Percentiles rank a stretch among this genome's conserved stretches.
Evolutionary conservation across 2,797 vertebrate species (phyloP).

Genomic region (Sitta carolinensis): DNA sequence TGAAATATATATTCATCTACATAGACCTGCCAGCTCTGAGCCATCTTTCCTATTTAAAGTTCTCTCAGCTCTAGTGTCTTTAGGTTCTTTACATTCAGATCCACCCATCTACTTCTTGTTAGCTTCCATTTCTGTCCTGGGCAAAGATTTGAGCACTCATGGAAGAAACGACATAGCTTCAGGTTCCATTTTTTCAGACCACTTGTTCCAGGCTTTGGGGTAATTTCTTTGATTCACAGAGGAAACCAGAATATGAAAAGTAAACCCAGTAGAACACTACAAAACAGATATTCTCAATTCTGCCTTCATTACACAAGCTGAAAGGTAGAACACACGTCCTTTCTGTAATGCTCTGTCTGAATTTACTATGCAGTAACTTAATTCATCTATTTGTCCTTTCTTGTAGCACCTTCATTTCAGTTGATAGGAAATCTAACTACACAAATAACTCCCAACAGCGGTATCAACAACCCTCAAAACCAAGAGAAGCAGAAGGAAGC

Average conservation of each 20-base stretch:
- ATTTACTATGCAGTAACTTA: not conserved
- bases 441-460: not conserved
- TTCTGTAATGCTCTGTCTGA: not conserved
- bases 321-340: not conserved
- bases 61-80: not conserved
- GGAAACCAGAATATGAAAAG: not conserved
- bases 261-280: not conserved
- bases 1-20: not conserved
- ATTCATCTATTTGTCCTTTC: not conserved
- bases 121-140: too few relatives aligned
- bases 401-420: not conserved
- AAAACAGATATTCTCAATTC: not conserved
- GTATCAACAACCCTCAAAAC: not conserved
- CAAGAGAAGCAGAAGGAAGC: not conserved
- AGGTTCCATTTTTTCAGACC: not conserved
- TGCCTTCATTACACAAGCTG: not conserved
- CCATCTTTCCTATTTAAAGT: not conserved
- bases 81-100: not conserved
- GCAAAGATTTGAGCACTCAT: not conserved
- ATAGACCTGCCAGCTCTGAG: not conserved
- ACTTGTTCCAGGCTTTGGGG: not conserved
- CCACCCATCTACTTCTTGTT: not conserved
- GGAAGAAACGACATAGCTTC: not conserved
- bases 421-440: not conserved
- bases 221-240: not conserved